These are phyloP conservation scores for Pangasius sanitwongsei DNA, from an alignment of 2,797 vertebrate genomes.

Conservation along the genomic window DNA sequence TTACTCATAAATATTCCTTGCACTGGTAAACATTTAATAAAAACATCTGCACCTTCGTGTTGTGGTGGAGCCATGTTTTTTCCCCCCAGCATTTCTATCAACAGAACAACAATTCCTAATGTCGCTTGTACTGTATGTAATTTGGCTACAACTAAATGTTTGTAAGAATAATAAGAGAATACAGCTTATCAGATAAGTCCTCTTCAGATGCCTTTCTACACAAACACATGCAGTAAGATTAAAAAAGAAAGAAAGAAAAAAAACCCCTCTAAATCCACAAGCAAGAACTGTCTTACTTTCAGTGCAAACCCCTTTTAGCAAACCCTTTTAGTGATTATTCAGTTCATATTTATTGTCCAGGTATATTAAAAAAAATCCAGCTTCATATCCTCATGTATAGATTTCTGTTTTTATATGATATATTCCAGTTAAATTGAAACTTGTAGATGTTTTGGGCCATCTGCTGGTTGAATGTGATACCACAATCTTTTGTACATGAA, in stretches of 20 bases:
- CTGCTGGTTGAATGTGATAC: constrained; percentile 28
- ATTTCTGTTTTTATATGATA: not conserved
- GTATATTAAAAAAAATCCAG: not conserved
- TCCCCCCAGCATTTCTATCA: not conserved
- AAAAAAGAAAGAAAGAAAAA: not conserved
- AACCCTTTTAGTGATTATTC: not conserved
- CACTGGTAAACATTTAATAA: constrained; percentile 1
- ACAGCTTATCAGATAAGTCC: not conserved
- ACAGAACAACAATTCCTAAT: not conserved
- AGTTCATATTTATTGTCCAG: not conserved
- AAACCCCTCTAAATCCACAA: not conserved
- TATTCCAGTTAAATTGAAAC: not conserved
- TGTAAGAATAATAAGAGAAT: not conserved
- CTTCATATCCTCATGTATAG: not conserved
- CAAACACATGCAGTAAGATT: not conserved
- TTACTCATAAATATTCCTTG: not conserved
- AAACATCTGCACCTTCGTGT: not conserved
- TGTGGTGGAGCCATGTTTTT: not conserved
- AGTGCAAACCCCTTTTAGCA: not conserved
- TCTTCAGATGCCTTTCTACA: not conserved
- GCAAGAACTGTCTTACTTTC: not conserved
- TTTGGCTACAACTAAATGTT: not conserved
- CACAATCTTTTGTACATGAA: not conserved
- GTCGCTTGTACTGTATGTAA: not conserved
- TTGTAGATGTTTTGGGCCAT: constrained; percentile 5